phyloP scores from a whole-genome alignment of 35 echinoderm and acorn worm species.

The Lytechinus variegatus region DNA sequence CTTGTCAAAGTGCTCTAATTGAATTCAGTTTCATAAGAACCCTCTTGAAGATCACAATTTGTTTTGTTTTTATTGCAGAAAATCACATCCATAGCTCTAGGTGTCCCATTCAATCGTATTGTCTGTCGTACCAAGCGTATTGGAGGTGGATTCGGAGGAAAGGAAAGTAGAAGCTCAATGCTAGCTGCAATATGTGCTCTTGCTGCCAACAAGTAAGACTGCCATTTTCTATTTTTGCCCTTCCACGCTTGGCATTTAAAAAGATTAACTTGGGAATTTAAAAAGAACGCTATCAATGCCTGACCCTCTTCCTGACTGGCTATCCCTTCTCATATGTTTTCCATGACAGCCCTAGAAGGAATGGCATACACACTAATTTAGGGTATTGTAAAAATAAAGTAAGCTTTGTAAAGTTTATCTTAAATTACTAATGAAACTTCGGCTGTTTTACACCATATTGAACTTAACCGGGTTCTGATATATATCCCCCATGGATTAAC shows the following conservation, averaged over 20 bases:
- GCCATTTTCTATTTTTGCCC: background rate
- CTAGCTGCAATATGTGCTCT: constrained; percentile 64
- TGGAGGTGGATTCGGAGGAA: constrained; percentile 92
- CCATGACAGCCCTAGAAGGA: too few species aligned
- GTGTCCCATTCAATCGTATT: constrained; percentile 64
- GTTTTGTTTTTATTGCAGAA: constrained; percentile 13
- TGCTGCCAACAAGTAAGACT: constrained; percentile 82
- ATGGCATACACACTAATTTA: too few species aligned
- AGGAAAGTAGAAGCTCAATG: constrained; percentile 48
- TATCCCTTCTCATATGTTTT: background rate
- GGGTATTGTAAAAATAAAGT: too few species aligned
- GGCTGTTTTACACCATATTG: too few species aligned
- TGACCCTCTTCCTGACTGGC: background rate
- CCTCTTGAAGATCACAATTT: background rate
- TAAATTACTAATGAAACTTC: too few species aligned
- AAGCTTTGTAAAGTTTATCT: too few species aligned
- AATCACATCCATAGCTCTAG: constrained; percentile 62
- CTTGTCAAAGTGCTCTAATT: background rate
- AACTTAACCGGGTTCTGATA: too few species aligned
- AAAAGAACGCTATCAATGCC: too few species aligned
- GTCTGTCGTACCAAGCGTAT: constrained; percentile 68
- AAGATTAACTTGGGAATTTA: too few species aligned
- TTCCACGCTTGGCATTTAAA: background rate
- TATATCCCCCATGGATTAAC: too few species aligned
- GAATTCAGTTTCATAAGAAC: background rate